These are phyloP conservation scores for Cinclus cinclus DNA, from an alignment of 2,113 vertebrate genomes.

Conservation along the genomic window DNA sequence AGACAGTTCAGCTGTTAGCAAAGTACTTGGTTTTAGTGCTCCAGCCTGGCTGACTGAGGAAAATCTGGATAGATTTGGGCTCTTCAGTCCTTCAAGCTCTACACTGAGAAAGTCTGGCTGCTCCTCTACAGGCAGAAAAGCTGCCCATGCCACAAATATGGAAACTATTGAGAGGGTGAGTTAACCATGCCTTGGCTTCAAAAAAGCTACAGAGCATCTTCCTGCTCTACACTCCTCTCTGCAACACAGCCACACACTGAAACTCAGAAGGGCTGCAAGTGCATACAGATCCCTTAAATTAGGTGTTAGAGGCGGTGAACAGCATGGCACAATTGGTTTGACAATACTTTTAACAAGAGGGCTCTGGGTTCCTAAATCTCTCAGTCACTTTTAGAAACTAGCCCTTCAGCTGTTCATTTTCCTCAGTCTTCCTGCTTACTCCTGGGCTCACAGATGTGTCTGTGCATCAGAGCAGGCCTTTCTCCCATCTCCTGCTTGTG, in stretches of 20 bases:
- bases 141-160: background rate
- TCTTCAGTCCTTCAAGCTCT: background rate
- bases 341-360: background rate
- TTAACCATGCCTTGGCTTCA: background rate
- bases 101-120: background rate
- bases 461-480: background rate
- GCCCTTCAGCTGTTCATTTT: background rate
- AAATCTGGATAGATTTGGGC: background rate
- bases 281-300: background rate
- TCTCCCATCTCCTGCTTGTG: background rate
- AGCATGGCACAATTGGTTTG: background rate
- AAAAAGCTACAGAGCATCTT: background rate
- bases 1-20: background rate
- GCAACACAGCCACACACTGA: background rate
- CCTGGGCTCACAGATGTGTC: background rate
- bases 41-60: background rate
- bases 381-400: background rate
- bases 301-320: background rate
- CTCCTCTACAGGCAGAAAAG: background rate
- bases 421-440: background rate
- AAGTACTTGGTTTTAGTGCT: background rate
- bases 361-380: background rate
- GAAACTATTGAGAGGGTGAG: background rate
- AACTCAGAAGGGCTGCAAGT: background rate
- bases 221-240: background rate